Base-by-base conservation (phyloP, 2,888 invertebrate genomes). In the Rhagonycha fulva region DNA sequence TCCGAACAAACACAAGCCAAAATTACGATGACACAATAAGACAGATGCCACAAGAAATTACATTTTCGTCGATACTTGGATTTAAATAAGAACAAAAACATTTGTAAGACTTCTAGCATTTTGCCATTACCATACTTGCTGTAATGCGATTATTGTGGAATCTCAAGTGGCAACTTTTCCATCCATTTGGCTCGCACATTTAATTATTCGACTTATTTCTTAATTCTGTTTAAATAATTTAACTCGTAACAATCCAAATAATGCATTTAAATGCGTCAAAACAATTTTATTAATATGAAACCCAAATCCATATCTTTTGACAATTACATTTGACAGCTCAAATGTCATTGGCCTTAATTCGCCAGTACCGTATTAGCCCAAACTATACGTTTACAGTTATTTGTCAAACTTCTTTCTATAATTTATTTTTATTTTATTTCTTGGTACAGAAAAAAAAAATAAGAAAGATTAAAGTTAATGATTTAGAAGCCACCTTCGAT, bases 1-100 rank as follows among this genome's bases (percentile, higher is more conserved):
- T 81, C 76, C 60, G 83, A 78, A 66, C 82, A 82, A 23, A 66
- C 72, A 68, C 75, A 76, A 26, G 76, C 76, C 75, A 81, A 77
- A 71, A 80, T 71, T 71, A 70, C 76, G 79, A 82, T 81, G 81
- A 80, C 82, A 89, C 87, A 88, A 89, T 90, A 82, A 74, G 82
- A 80, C 75, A 81, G 81, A n/a, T 81, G 82, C 82, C 88, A 89
- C 83, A 86, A 85, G 81, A 89, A 86, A 81, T 87, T 88, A 85
- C 87, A 91, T 94, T 94, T 94, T 90, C 94, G 93, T 88, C 94
- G 92, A 89, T 94, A 95, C 88, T 94, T 95, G 78, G 94, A 94
- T 90, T 94, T 94, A 90, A 94, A 94, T 88, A 94, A 90, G 90
- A 95, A 94, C 91, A 94, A 92, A 91, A 94, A 94, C 94, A 94